Evolutionary conservation across 2,113 vertebrate genomes (phyloP), one percentile per base, ranked within the genome.

Genomic region (Sphaerodactylus townsendi): DNA sequence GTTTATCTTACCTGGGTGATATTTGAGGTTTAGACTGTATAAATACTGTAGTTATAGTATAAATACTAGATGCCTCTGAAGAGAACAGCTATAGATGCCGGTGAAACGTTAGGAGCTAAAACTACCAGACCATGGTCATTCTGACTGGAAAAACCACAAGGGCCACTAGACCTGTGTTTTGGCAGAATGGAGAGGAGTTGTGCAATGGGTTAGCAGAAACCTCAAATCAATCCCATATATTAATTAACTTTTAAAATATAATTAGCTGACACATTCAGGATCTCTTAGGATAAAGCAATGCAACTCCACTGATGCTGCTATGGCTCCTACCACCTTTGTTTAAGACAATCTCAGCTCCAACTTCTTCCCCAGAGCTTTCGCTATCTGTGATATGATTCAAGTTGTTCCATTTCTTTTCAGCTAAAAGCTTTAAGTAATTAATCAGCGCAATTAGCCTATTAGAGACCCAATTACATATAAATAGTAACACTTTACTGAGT

Each of bases 171-270:
- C 53, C 19, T 66, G 33, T 33, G n/a, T 35, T 8, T 69, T 69
- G 17, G 33, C 35, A 17, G 6, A 14, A 6, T 69, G 33, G 17
- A 2, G 33, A 5, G 68, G 15, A 15, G 4, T 35, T 37, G 44
- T 62, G n/a, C 46, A 68, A 66, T 76, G 48, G 14, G 48, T 68
- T n/a, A 46, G 23, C 14, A n/a, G 33, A 68, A 15, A 28, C 37
- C 15, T 77, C 64, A 83, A 56, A 75, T 21, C 46, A 86, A 50
- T 72, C 74, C 77, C n/a, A 35, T 83, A 33, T 53, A 76, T 76
- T 35, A 76, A 69, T 69, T 53, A 35, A 83, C 46, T 53, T 56
- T 39, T 76, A 35, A 77, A 83, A 77, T 56, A 62, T 44, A 85
- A 72, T 62, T 48, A 76, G 41, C 41, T 30, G 37, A 33, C 70